Percentiles rank a stretch among this genome's conserved stretches.
These are phyloP conservation scores for Actias luna DNA, from an alignment of 2,888 invertebrate genomes.

Conservation along the genomic window DNA sequence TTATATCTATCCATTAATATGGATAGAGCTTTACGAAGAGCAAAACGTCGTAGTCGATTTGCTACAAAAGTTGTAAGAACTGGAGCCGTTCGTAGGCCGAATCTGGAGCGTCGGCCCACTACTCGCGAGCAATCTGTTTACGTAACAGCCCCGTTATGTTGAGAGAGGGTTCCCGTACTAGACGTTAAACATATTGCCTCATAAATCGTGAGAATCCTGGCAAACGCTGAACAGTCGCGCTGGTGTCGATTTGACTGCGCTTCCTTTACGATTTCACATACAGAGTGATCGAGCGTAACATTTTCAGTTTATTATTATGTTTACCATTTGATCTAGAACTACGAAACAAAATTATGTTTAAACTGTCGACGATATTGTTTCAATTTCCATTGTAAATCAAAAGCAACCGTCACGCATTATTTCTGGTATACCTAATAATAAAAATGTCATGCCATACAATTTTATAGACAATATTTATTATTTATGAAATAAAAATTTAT, in stretches of 20 bases:
- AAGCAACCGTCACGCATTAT: neutral
- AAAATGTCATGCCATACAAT: too few species aligned
- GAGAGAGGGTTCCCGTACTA: conserved; percentile 77
- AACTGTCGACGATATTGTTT: neutral
- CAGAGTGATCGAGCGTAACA: conserved; percentile 58
- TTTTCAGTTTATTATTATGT: conserved; percentile 35
- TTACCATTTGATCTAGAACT: neutral
- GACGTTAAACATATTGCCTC: conserved; percentile 82
- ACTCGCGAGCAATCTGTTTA: conserved; percentile 80
- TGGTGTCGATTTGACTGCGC: conserved; percentile 79
- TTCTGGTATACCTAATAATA: too few species aligned
- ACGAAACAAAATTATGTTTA: neutral
- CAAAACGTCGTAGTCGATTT: conserved; percentile 49
- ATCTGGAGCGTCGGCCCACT: conserved; percentile 64
- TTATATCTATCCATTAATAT: conserved; percentile 8
- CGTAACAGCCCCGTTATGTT: conserved; percentile 81
- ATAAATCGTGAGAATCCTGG: conserved; percentile 80
- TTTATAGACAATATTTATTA: too few species aligned
- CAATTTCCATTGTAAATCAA: neutral
- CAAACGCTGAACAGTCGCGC: conserved; percentile 66
- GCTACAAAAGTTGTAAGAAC: conserved; percentile 62
- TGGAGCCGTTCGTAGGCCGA: conserved; percentile 65
- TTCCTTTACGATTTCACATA: conserved; percentile 73
- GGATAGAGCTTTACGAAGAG: conserved; percentile 46
- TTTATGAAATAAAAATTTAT: neutral